Conservation (phyloP, 2,113 vertebrate species). For the Gambusia holbrooki region DNA sequence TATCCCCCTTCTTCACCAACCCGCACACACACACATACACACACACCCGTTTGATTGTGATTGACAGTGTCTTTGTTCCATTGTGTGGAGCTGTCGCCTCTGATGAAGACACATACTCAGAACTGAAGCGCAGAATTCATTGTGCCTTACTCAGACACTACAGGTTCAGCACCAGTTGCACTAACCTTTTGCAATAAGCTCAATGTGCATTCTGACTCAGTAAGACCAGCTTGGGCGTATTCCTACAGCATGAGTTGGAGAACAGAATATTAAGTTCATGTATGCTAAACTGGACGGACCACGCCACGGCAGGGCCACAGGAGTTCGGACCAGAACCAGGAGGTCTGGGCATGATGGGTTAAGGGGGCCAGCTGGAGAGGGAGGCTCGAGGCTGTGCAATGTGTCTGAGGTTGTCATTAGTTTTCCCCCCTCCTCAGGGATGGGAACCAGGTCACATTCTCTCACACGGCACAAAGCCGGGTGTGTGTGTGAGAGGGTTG, state of each 20-base stretch:
- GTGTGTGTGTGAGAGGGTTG: conserved; percentile 73
- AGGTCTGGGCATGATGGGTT: conserved; percentile 45
- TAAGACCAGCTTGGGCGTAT: not conserved
- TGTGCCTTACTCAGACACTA: conserved; percentile 50
- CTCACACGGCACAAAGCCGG: conserved; percentile 81
- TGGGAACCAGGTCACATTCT: conserved; percentile 87
- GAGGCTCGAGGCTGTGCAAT: conserved; percentile 65
- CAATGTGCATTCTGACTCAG: not conserved
- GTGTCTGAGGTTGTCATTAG: conserved; percentile 79
- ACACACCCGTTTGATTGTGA: conserved; percentile 83
- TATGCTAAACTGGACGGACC: conserved; percentile 9
- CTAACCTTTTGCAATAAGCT: conserved; percentile 12
- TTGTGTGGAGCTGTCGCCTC: conserved; percentile 82
- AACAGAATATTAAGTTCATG: conserved; percentile 1
- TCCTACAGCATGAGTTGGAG: conserved; percentile 2
- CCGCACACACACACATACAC: conserved; percentile 53
- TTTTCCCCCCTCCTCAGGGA: conserved; percentile 79
- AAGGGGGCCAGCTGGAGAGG: conserved; percentile 76
- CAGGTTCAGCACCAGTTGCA: conserved; percentile 67
- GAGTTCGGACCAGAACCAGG: conserved; percentile 53
- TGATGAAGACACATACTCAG: conserved; percentile 83
- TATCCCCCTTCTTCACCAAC: conserved; percentile 29
- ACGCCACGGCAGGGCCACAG: not conserved
- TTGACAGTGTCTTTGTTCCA: conserved; percentile 83
- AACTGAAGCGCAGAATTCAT: conserved; percentile 45